Evolutionary conservation across 2,888 invertebrate species (phyloP).

Genomic region (Xanthia icteritia): DNA sequence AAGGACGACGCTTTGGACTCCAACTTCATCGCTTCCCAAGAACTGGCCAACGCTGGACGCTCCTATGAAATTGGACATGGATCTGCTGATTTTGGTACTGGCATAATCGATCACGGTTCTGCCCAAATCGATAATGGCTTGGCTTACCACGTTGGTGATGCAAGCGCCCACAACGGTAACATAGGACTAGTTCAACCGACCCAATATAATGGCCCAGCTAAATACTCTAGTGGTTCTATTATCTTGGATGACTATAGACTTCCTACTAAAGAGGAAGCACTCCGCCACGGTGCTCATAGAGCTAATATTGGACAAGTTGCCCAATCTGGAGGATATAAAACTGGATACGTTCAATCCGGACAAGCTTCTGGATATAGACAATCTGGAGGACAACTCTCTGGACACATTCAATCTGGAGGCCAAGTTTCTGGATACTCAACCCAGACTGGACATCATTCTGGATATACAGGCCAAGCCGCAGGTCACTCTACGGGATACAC

Average conservation of each 20-base stretch:
- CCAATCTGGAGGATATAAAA: slow-evolving; percentile 39
- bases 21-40: slow-evolving; percentile 86
- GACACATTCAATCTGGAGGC: slow-evolving; percentile 15
- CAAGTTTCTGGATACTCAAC: slow-evolving; percentile 45
- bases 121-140: slow-evolving; percentile 62
- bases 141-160: slow-evolving; percentile 69
- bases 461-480: slow-evolving; percentile 27
- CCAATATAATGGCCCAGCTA: slow-evolving; percentile 75
- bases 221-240: slow-evolving; percentile 85
- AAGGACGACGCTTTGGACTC: slow-evolving; percentile 80
- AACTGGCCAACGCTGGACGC: slow-evolving; percentile 74
- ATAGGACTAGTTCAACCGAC: slow-evolving; percentile 82
- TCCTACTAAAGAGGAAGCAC: slow-evolving; percentile 74
- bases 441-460: slow-evolving; percentile 47
- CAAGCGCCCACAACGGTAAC: slow-evolving; percentile 58
- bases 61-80: slow-evolving; percentile 67
- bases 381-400: slow-evolving; percentile 21
- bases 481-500: slow-evolving; percentile 46
- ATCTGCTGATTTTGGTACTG: slow-evolving; percentile 47
- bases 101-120: slow-evolving; percentile 47
- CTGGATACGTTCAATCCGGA: slow-evolving; percentile 38
- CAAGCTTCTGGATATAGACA: not conserved
- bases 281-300: slow-evolving; percentile 55
- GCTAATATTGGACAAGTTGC: slow-evolving; percentile 28
- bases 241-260: slow-evolving; percentile 86